Base-by-base conservation (phyloP, 2,888 invertebrate genomes). In the Bombylius major region DNA sequence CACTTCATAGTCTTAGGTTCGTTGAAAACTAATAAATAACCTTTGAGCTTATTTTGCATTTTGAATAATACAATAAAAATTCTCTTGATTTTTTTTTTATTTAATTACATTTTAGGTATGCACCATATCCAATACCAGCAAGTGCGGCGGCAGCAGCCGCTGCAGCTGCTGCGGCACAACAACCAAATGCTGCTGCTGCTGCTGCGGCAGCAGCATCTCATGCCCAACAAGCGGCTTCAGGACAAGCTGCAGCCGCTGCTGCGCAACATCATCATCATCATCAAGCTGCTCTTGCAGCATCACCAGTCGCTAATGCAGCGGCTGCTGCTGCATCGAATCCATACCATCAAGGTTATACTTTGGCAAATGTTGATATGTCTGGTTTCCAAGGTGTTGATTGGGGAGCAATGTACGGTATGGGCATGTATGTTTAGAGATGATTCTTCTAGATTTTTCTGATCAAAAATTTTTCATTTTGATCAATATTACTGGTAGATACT, bases 351-450 rank as follows among this genome's bases (percentile, higher is more conserved):
- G 83, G 83, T 51, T 90, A 90, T 76, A 87, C 87, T 64, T 81
- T 91, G 63, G 86, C 90, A 69, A 90, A 90, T 71, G 89, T 91
- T 60, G 91, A 91, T 77, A 91, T 91, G 91, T 86, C 89, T 60
- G 88, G 89, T 70, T 91, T 91, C 82, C 91, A 91, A 75, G 87
- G 89, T 58, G 88, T 92, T 65, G 91, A 91, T 76, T 91, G 91
- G 91, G 84, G 86, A 67, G 86, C 87, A 67, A 87, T 91, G 87
- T 92, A 92, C 75, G 89, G 90, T 69, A 88, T 91, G 78, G 90
- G 90, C 72, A 90, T 91, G 90, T 91, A 91, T 79, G 89, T 90
- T 66, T 55, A 55, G 50, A 54, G 50, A 33, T 54, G 54, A 54
- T 50, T 45, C 50, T 45, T 14, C 31, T 47, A 23, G 44, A 48